Base-by-base conservation (phyloP, 2,888 invertebrate genomes). In the Seira sanloemensis region DNA sequence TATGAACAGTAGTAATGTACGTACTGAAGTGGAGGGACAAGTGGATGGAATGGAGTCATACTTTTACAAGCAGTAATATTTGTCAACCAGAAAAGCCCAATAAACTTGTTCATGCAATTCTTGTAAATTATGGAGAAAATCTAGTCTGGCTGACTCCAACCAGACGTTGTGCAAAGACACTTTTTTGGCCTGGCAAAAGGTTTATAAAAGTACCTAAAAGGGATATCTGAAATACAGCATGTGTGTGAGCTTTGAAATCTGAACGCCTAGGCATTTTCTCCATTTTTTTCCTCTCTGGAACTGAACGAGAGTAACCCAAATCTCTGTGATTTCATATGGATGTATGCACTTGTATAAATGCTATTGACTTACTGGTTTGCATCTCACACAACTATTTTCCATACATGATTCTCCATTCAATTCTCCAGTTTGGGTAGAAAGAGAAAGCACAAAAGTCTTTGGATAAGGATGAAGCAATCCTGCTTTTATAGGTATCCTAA, bases 41-140 rank as follows among this genome's bases (percentile, higher is more conserved):
- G 75, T 75, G 54, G 69, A 68, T 68, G 58, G 69, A 78, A 69
- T 78, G 62, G 62, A 27, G 68, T 78, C 58, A 50, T 58, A 65
- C 37, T 80, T 37, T 74, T 50, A 80, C 67, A 62, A 67, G 79
- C 68, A 80, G 80, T 65, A 75, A 75, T 80, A 80, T 75, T 80
- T 80, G 80, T 80, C 80, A 80, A 75, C 68, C 37, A 69, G 75
- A 80, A 80, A 68, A 75, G 80, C 80, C 75, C 80, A 75, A 80
- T 80, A 80, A 80, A 74, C 62, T 80, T 80, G 68, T 62, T 80
- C 80, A 80, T 80, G 46, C 75, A 67, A 75, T 74, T 74, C 80
- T 25, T 73, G 58, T 75, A 80, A 80, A 80, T 80, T 80, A 80
- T 75, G 80, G 69, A 62, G 54, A 75, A 68, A 74, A 75, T 80